Conservation (phyloP, 2,797 vertebrate genomes). For the Etheostoma nigrum region DNA sequence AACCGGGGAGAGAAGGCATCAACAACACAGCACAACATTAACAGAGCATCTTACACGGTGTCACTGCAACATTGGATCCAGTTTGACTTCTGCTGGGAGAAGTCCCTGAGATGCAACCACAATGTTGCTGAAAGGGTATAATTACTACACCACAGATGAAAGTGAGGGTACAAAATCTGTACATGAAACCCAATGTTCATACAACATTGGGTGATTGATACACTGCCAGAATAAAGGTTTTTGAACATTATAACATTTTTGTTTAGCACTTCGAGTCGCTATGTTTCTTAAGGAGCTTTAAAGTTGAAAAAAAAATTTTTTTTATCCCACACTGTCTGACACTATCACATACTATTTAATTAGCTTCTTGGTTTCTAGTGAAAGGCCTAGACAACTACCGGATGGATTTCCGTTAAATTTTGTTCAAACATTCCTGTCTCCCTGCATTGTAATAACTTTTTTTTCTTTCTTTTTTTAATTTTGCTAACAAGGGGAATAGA, state of each 20-base stretch:
- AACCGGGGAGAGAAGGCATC: slow-evolving; percentile 64
- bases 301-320: not conserved
- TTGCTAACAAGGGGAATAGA: no score
- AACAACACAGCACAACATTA: slow-evolving; percentile 74
- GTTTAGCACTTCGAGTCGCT: not conserved
- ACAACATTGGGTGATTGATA: slow-evolving; percentile 37
- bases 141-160: slow-evolving; percentile 64
- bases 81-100: slow-evolving; percentile 58
- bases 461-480: not conserved
- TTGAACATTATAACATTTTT: slow-evolving; percentile 41
- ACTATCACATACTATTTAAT: not conserved
- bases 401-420: not conserved
- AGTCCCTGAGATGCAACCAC: slow-evolving; percentile 52
- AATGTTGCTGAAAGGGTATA: slow-evolving; percentile 72
- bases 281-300: not conserved
- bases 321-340: not conserved
- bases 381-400: not conserved
- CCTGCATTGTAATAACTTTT: not conserved
- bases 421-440: not conserved
- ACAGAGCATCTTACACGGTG: slow-evolving; percentile 55
- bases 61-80: slow-evolving; percentile 60
- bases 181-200: slow-evolving; percentile 36
- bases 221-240: slow-evolving; percentile 37
- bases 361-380: not conserved
- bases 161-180: slow-evolving; percentile 45